Evolutionary conservation across 2,888 invertebrate species (phyloP).

Genomic region (Phalera bucephala): DNA sequence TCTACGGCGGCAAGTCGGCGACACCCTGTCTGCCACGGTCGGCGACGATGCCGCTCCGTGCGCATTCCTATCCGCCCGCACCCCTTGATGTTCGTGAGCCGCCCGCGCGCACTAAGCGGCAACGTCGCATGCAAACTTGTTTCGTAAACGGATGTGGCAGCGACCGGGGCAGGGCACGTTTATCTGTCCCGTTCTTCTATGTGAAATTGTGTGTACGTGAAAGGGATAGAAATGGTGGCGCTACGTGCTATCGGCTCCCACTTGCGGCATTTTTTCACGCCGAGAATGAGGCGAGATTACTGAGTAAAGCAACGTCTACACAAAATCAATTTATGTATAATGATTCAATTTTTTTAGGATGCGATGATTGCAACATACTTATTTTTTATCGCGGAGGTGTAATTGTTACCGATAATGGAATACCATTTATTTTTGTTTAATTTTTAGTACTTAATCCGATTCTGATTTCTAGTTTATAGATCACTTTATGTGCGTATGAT

Average conservation of each 20-base stretch:
- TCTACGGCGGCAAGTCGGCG: constrained; percentile 93
- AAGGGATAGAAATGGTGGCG: constrained; percentile 74
- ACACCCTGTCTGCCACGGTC: constrained; percentile 96
- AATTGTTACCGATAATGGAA: too few relatives aligned
- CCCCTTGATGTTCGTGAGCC: constrained; percentile 67
- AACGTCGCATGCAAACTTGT: constrained; percentile 86
- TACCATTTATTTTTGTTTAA: too few relatives aligned
- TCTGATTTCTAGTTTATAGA: too few relatives aligned
- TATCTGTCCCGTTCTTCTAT: constrained; percentile 51
- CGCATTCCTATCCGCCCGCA: constrained; percentile 81
- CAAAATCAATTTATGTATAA: constrained; percentile 1
- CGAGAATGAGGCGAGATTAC: constrained; percentile 86
- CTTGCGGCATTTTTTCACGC: constrained; percentile 86
- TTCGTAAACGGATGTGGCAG: constrained; percentile 89
- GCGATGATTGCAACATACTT: not conserved
- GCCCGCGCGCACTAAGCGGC: constrained; percentile 75
- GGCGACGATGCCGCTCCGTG: constrained; percentile 85
- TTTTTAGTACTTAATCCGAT: too few relatives aligned
- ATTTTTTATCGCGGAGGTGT: too few relatives aligned
- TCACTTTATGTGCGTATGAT: too few relatives aligned
- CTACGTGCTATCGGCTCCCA: constrained; percentile 84
- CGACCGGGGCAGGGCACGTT: constrained; percentile 71
- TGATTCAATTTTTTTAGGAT: not conserved
- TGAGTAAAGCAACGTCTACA: constrained; percentile 71
- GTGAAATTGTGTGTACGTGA: constrained; percentile 35